Evolutionary conservation across 2,797 vertebrate genomes (phyloP).

Genomic region (Cyclura pinguis): DNA sequence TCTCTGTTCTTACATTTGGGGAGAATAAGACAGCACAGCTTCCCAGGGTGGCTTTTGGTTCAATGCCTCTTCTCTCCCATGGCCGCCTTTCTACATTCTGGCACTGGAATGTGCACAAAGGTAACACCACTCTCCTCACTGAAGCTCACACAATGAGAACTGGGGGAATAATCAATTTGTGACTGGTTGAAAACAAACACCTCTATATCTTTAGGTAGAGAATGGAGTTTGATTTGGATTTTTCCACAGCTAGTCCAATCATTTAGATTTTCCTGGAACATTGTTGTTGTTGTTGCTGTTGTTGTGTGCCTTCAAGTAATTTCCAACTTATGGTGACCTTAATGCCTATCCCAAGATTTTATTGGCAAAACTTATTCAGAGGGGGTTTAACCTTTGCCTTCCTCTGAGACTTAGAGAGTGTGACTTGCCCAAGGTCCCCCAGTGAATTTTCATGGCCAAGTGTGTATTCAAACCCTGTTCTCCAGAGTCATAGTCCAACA

Average conservation of each 20-base stretch:
- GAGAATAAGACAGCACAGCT: not conserved
- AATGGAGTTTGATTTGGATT: not conserved
- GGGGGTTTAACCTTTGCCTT: too few species aligned
- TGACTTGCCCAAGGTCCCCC: too few species aligned
- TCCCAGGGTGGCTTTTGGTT: not conserved
- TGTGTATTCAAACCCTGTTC: too few species aligned
- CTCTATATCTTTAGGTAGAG: not conserved
- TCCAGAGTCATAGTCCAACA: too few species aligned
- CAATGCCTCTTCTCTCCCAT: not conserved
- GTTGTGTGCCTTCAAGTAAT: too few species aligned
- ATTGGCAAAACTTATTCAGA: too few species aligned
- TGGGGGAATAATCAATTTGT: not conserved
- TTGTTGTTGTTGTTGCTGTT: too few species aligned
- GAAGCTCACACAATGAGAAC: not conserved
- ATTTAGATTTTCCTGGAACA: too few species aligned
- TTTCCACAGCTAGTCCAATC: not conserved
- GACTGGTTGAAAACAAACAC: not conserved
- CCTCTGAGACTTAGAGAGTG: too few species aligned
- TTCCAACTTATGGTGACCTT: too few species aligned
- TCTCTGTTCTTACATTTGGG: not conserved
- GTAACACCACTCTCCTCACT: not conserved
- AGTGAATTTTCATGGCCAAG: too few species aligned
- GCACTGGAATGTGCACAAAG: not conserved
- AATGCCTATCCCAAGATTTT: too few species aligned
- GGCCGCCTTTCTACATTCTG: not conserved